Percentiles rank a stretch among this genome's conserved stretches.
These are phyloP conservation scores for Sphecodes monilicornis DNA, from an alignment of 2,888 invertebrate genomes.

Conservation along the genomic window DNA sequence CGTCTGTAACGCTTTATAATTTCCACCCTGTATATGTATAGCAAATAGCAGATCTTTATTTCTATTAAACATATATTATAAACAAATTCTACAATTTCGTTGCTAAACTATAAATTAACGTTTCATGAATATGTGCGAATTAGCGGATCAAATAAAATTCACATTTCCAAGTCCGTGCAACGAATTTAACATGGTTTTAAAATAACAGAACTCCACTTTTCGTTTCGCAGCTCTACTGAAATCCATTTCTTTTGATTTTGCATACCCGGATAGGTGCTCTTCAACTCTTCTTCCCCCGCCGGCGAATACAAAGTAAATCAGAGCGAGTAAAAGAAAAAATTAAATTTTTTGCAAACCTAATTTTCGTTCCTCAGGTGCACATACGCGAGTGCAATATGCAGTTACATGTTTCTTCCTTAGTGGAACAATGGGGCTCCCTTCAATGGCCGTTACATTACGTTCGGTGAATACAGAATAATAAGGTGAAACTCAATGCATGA, in stretches of 20 bases:
- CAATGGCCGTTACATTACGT: not conserved
- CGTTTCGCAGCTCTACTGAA: not conserved
- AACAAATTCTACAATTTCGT: not conserved
- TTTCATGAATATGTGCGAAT: not conserved
- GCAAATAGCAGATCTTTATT: too few species aligned
- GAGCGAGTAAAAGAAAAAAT: not conserved
- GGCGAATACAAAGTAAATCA: not conserved
- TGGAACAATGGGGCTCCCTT: not conserved
- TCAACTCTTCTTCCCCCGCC: not conserved
- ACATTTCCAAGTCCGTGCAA: not conserved
- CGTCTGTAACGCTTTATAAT: too few species aligned
- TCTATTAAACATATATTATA: too few species aligned
- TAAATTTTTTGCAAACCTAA: not conserved
- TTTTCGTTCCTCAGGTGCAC: not conserved
- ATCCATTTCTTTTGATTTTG: not conserved
- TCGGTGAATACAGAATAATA: slow-evolving; percentile 5
- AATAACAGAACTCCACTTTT: not conserved
- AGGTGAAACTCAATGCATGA: slow-evolving; percentile 11
- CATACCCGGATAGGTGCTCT: not conserved
- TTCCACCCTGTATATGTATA: too few species aligned
- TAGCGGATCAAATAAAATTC: not conserved
- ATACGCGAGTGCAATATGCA: slow-evolving; percentile 7
- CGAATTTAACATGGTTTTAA: not conserved
- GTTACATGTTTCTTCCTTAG: slow-evolving; percentile 9
- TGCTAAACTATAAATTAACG: not conserved